A percentile compares a stretch with the other conserved stretches of the same genome.
phyloP scores from a whole-genome alignment of 2,113 vertebrate species.

The Isichthys henryi region DNA sequence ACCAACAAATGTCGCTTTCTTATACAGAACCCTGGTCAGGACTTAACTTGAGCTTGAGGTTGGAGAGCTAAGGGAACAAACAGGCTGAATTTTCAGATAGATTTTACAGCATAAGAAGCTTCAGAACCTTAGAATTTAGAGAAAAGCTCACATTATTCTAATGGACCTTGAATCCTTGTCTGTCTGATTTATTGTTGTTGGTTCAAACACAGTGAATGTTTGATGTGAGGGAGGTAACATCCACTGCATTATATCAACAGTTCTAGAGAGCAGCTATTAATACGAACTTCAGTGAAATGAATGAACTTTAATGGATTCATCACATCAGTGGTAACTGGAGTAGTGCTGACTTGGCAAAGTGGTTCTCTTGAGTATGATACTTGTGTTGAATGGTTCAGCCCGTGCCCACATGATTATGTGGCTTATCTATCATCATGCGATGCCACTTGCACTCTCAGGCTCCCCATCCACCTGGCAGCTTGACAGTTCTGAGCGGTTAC shows the following conservation, averaged over 20 bases:
- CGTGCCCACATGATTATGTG: background rate
- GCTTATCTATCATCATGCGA: background rate
- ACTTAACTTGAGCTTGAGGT: no score
- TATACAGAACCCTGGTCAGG: background rate
- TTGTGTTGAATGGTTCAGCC: background rate
- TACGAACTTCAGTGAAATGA: background rate
- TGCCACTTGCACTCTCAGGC: background rate
- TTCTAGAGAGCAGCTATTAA: background rate
- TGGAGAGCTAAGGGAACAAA: no score
- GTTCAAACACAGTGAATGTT: background rate
- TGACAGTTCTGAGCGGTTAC: background rate
- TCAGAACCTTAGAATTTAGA: background rate
- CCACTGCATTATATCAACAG: background rate
- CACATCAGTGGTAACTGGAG: background rate
- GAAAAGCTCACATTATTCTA: background rate
- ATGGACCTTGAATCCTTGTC: background rate
- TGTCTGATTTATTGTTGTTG: background rate
- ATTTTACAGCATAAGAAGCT: background rate
- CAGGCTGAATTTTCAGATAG: background rate
- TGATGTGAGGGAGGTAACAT: background rate
- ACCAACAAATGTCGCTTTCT: background rate
- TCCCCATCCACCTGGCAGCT: background rate
- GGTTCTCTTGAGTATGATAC: background rate
- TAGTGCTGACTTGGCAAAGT: background rate
- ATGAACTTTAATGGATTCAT: background rate